Evolutionary conservation across 2,113 vertebrate genomes (phyloP).

Genomic region (Ceuthmochares aereus): DNA sequence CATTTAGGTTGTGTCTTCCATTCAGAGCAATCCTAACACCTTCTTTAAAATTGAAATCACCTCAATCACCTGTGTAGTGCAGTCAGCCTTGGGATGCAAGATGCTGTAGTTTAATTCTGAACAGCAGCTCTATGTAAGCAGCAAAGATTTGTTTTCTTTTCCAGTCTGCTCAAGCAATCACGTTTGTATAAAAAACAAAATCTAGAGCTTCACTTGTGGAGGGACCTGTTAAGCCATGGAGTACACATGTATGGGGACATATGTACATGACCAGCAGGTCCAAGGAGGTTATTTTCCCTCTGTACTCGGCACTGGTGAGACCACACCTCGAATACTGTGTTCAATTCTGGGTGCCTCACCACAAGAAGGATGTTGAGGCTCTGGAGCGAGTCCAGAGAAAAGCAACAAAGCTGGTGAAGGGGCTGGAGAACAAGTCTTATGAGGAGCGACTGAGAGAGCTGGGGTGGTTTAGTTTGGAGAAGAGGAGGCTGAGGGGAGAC

Average conservation of each 20-base stretch:
- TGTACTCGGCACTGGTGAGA: too few relatives aligned
- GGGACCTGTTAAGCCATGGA: background rate
- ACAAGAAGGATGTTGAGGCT: too few relatives aligned
- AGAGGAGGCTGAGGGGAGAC: too few relatives aligned
- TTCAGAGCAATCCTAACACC: background rate
- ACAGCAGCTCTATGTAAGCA: background rate
- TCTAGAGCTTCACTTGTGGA: background rate
- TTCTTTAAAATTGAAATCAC: background rate
- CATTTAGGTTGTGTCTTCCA: background rate
- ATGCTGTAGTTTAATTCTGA: background rate
- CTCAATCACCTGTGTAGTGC: background rate
- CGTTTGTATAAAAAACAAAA: background rate
- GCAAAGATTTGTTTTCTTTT: background rate
- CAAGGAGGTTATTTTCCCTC: too few relatives aligned
- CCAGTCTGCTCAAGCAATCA: background rate
- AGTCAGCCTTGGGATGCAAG: background rate
- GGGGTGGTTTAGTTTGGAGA: too few relatives aligned
- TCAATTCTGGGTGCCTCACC: too few relatives aligned
- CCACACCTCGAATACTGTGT: too few relatives aligned
- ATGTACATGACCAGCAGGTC: too few relatives aligned
- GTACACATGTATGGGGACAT: background rate
- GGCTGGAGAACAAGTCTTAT: too few relatives aligned
- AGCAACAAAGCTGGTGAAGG: too few relatives aligned
- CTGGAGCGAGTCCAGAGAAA: too few relatives aligned
- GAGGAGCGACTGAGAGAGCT: too few relatives aligned